Evolutionary conservation across 1,140 invertebrate genomes (phyloP), one percentile per base, ranked within the genome.

Genomic region (Bicyclus anynana): DNA sequence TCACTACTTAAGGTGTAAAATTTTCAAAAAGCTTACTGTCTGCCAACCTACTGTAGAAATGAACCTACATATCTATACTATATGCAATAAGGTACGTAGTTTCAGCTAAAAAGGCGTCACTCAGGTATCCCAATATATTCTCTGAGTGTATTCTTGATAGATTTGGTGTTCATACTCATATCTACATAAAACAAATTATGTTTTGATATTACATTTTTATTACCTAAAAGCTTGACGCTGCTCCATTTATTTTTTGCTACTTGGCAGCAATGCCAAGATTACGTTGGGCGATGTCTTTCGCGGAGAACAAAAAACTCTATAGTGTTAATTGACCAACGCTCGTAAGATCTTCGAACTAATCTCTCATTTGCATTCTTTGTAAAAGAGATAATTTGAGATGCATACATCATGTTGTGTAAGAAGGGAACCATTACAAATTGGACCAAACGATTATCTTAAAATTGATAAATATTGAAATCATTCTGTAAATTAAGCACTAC

Each of bases 261-360:
- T 59, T 67, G 65, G 65, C 65, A 63, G n/a, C 14, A 33, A 16
- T 26, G 53, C 52, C 51, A 46, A 35, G 53, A 51, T 42, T 52
- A 26, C 40, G 27, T 51, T 50, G 42, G 55, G 26, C 63, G 44
- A 44, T 59, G 42, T 62, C 53, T 48, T 16, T 59, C 53, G 35
- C 26, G 37, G 17, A 7, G 14, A 33, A 53, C 42, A 35, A 53
- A 49, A 33, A 50, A 40, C 37, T 47, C 7, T 12, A 40, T 46
- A 59, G 42, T 48, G 49, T 38, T 53, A 53, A 53, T 53, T 59
- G 57, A 59, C 37, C 33, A 21, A 51, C 42, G 20, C 21, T 33
- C 38, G 33, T 53, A 14, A 5, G n/a, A 21, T 27, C 48, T 12
- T 23, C 27, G 20, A 23, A 48, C 27, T 51, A 58, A 58, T 44